phyloP scores from a whole-genome alignment of 2,113 vertebrate species.

The Melanerpes formicivorus region DNA sequence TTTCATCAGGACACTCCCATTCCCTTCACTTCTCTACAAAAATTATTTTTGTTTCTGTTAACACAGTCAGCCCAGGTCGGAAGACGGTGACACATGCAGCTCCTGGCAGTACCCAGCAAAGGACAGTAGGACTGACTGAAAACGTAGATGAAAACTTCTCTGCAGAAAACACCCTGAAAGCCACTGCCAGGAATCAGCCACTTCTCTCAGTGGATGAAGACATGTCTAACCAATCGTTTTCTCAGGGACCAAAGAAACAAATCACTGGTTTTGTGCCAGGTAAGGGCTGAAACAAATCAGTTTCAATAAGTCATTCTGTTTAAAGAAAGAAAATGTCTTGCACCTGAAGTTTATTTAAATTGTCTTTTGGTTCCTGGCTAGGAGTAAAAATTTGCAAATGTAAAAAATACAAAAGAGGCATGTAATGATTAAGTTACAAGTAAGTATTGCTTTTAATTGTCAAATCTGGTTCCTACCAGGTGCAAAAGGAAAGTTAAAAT shows the following conservation, averaged over 20 bases:
- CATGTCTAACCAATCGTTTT: slow-evolving; percentile 64
- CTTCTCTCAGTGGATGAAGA: slow-evolving; percentile 45
- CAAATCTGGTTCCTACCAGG: background rate
- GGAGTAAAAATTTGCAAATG: background rate
- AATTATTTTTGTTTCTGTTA: background rate
- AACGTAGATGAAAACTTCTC: slow-evolving; percentile 12
- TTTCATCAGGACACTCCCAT: background rate
- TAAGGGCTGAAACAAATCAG: slow-evolving; percentile 21
- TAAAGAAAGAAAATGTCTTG: background rate
- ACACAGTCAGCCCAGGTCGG: slow-evolving; percentile 81
- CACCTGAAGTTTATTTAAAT: background rate
- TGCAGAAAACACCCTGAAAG: slow-evolving; percentile 69
- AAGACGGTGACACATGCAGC: slow-evolving; percentile 78
- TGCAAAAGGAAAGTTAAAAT: background rate
- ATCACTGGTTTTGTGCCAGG: slow-evolving; percentile 74
- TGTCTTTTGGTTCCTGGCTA: background rate
- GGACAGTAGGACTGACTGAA: slow-evolving; percentile 26
- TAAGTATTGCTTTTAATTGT: background rate
- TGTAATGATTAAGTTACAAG: background rate
- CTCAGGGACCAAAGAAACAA: slow-evolving; percentile 65
- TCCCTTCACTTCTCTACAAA: background rate
- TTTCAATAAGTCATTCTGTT: background rate
- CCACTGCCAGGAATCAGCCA: slow-evolving; percentile 37
- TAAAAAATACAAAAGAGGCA: background rate
- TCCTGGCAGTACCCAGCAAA: slow-evolving; percentile 40